phyloP scores from a whole-genome alignment of 2,797 vertebrate species.

The Sebastiscus albofasciatus region DNA sequence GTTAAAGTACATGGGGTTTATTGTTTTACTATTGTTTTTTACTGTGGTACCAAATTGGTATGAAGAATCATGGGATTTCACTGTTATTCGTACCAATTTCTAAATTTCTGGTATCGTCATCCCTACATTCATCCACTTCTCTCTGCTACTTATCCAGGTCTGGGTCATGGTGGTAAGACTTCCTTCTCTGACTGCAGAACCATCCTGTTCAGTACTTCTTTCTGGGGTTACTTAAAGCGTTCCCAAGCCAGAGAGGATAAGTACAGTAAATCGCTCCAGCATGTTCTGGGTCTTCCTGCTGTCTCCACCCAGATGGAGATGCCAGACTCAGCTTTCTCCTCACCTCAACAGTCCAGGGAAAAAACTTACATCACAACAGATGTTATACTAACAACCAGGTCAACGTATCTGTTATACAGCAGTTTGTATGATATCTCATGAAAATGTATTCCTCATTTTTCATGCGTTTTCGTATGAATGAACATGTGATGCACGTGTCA shows the following conservation, averaged over 20 bases:
- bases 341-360: background rate
- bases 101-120: too few species aligned
- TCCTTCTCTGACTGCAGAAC: background rate
- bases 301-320: background rate
- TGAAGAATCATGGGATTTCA: too few species aligned
- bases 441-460: too few species aligned
- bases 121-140: background rate
- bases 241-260: background rate
- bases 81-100: too few species aligned
- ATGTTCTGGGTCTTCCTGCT: background rate
- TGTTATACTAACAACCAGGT: background rate
- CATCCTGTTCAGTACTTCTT: background rate
- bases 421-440: too few species aligned
- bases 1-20: too few species aligned
- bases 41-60: too few species aligned
- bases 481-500: too few species aligned
- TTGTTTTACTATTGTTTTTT: too few species aligned
- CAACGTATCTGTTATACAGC: too few species aligned
- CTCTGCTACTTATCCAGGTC: background rate
- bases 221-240: background rate
- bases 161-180: background rate
- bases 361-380: background rate
- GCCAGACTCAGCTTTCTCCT: too few species aligned
- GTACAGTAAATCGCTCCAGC: background rate
- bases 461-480: too few species aligned